phyloP scores from a whole-genome alignment of 2,888 invertebrate genomes.

The Girardia tigrina region DNA sequence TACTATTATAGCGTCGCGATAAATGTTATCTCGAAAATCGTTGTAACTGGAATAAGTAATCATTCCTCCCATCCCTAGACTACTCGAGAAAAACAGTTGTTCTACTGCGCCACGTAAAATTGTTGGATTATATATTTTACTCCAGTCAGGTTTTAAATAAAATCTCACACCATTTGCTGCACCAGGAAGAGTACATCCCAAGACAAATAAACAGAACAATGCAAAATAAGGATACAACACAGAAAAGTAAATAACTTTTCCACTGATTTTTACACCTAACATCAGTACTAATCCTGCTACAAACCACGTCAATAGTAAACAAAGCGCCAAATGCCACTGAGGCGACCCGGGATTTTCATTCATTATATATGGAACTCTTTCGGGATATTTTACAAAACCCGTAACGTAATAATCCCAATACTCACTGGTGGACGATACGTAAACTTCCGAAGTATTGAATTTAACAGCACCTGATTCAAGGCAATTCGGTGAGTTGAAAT shows the following conservation, averaged over 20 bases:
- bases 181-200: neutral
- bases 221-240: conserved; percentile 1
- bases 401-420: conserved; percentile 13
- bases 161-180: neutral
- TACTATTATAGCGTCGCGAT: neutral
- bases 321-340: neutral
- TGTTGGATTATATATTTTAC: neutral
- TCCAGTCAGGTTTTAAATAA: neutral
- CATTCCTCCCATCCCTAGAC: neutral
- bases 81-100: neutral
- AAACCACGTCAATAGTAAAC: neutral
- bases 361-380: neutral
- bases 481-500: neutral
- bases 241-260: neutral
- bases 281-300: neutral
- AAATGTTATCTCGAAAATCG: neutral
- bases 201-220: neutral
- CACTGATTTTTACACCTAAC: neutral
- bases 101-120: neutral
- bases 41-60: neutral
- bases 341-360: neutral
- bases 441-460: neutral
- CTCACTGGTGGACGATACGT: neutral
- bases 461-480: neutral
- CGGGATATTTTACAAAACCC: neutral